A percentile compares a stretch with the other conserved stretches of the same genome.
Conservation (phyloP, 2,888 invertebrate species). For the Philonicus albiceps region DNA sequence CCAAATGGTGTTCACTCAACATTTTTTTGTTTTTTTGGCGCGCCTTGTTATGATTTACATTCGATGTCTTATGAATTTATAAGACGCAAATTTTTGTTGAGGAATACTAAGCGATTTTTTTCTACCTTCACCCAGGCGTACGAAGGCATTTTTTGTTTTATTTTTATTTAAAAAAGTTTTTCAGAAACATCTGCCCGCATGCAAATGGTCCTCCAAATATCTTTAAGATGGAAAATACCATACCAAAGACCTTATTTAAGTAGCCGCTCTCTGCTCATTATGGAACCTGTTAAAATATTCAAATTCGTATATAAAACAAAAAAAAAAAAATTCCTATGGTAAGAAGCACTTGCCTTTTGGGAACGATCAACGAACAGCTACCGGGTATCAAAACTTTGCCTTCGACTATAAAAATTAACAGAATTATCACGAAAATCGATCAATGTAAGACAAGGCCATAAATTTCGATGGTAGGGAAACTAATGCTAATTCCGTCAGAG, state of each 20-base stretch:
- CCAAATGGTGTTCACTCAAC: background rate
- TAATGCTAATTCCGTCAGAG: constrained; percentile 10
- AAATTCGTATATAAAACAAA: background rate
- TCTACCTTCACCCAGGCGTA: background rate
- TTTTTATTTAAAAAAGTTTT: background rate
- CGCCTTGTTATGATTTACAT: background rate
- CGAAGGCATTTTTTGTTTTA: background rate
- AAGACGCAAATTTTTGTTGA: constrained; percentile 2
- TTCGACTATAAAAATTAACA: constrained; percentile 34
- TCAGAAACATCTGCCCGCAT: background rate
- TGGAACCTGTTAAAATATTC: constrained; percentile 33
- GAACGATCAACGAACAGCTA: background rate
- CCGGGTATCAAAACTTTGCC: constrained; percentile 1
- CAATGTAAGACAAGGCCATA: constrained; percentile 33
- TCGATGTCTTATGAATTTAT: background rate
- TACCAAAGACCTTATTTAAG: background rate
- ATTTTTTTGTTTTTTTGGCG: background rate
- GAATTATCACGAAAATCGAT: constrained; percentile 38
- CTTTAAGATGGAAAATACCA: background rate
- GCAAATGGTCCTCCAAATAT: background rate
- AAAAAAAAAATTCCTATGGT: background rate
- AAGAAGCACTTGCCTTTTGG: background rate
- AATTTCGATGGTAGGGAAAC: background rate
- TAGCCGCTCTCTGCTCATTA: constrained; percentile 1
- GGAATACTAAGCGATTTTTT: constrained; percentile 2